Conservation (phyloP, 2,113 vertebrate species). For the Laticauda colubrina region DNA sequence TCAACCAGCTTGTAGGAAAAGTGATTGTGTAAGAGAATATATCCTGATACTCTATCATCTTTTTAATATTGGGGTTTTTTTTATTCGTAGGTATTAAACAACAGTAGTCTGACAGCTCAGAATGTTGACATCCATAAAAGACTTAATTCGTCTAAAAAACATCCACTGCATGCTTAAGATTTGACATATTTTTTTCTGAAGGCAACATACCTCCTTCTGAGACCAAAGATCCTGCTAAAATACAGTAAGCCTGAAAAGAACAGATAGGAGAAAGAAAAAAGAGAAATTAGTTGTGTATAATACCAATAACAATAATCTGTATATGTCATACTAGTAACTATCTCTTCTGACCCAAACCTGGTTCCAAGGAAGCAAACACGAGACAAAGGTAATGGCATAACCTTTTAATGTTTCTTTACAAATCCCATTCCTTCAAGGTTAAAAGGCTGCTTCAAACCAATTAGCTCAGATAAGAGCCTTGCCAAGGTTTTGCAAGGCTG, state of each 20-base stretch:
- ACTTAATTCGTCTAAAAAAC: neutral
- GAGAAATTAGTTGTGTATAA: neutral
- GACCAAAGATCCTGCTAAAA: constrained; percentile 93
- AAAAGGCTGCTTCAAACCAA: too few relatives aligned
- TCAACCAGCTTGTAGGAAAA: neutral
- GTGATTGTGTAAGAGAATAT: neutral
- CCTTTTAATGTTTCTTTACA: too few relatives aligned
- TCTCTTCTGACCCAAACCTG: too few relatives aligned
- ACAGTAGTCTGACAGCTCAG: neutral
- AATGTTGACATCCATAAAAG: neutral
- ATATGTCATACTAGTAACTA: too few relatives aligned
- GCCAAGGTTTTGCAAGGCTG: too few relatives aligned
- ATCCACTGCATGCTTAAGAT: constrained; percentile 13
- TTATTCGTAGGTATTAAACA: neutral
- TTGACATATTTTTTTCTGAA: constrained; percentile 20
- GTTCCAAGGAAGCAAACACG: too few relatives aligned
- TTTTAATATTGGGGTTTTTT: neutral
- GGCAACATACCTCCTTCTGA: constrained; percentile 92
- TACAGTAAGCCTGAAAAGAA: constrained; percentile 87
- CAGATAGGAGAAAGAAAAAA: neutral
- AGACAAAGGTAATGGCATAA: too few relatives aligned
- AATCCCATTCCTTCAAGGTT: too few relatives aligned
- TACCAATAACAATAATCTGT: too few relatives aligned
- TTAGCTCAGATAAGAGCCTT: too few relatives aligned
- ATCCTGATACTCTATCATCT: neutral